A percentile compares a stretch with the other conserved stretches of the same genome.
phyloP scores from a whole-genome alignment of 2,888 invertebrate genomes.

The Sclerodermus sp. region DNA sequence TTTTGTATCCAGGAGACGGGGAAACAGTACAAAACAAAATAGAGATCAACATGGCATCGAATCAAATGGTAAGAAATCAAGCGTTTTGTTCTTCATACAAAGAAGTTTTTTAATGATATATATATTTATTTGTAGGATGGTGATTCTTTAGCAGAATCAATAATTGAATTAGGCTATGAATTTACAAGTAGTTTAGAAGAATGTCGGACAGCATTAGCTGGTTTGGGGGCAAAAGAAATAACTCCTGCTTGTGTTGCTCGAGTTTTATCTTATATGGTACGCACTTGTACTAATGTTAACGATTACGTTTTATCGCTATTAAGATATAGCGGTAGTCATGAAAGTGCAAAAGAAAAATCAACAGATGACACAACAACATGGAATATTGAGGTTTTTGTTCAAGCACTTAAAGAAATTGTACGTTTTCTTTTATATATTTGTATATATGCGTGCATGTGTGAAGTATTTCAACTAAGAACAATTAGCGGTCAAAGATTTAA shows the following conservation, averaged over 20 bases:
- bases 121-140: slow-evolving; percentile 61
- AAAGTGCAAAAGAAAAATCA: slow-evolving; percentile 55
- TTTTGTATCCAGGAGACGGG: slow-evolving; percentile 80
- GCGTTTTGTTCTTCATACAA: slow-evolving; percentile 1
- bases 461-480: too few relatives aligned
- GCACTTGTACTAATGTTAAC: slow-evolving; percentile 77
- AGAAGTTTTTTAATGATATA: not conserved
- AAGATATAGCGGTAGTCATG: slow-evolving; percentile 64
- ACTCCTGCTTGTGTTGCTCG: slow-evolving; percentile 83
- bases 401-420: slow-evolving; percentile 86
- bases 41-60: slow-evolving; percentile 52
- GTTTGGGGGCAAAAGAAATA: slow-evolving; percentile 80
- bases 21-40: slow-evolving; percentile 62
- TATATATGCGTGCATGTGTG: too few relatives aligned
- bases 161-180: slow-evolving; percentile 88
- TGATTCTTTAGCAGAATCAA: slow-evolving; percentile 81
- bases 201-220: slow-evolving; percentile 81
- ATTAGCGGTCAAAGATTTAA: too few relatives aligned
- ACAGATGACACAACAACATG: slow-evolving; percentile 66
- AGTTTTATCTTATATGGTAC: slow-evolving; percentile 83
- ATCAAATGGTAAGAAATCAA: slow-evolving; percentile 48
- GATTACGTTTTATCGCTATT: slow-evolving; percentile 57
- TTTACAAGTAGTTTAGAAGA: slow-evolving; percentile 86
- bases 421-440: slow-evolving; percentile 31
- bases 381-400: slow-evolving; percentile 93